Evolutionary conservation across 1,140 invertebrate species (phyloP).

Genomic region (Thaumatotibia leucotreta): DNA sequence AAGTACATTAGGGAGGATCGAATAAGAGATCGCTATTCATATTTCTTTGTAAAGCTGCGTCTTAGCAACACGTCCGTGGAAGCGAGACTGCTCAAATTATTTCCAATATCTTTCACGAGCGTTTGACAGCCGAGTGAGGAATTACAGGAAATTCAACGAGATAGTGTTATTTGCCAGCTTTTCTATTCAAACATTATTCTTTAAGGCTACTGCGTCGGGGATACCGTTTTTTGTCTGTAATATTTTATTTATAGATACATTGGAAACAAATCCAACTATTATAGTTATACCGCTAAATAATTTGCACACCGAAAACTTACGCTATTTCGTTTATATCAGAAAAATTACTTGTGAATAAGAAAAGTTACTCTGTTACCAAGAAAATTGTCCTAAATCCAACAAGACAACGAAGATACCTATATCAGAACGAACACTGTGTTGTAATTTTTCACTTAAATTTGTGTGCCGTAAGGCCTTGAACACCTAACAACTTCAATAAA

Average conservation of each 20-base stretch:
- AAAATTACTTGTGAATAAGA: too few relatives aligned
- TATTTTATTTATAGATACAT: background rate
- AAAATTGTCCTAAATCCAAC: too few relatives aligned
- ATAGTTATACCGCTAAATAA: background rate
- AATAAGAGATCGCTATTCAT: constrained; percentile 35
- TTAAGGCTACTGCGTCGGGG: constrained; percentile 15
- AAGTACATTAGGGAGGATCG: constrained; percentile 20
- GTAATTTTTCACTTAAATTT: background rate
- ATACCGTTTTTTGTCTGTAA: background rate
- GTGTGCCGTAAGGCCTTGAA: background rate
- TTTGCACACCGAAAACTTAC: background rate
- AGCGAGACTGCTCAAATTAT: constrained; percentile 56
- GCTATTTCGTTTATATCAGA: too few relatives aligned
- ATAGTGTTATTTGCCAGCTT: constrained; percentile 47
- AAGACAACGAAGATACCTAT: too few relatives aligned
- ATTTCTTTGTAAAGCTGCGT: constrained; percentile 34
- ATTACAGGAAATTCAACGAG: constrained; percentile 39
- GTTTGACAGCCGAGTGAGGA: constrained; percentile 60
- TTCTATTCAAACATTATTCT: constrained; percentile 37
- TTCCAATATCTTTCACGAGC: constrained; percentile 64
- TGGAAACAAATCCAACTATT: too few relatives aligned
- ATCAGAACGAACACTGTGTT: background rate
- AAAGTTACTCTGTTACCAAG: too few relatives aligned
- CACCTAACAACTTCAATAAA: background rate
- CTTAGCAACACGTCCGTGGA: constrained; percentile 31